A percentile compares a stretch with the other conserved stretches of the same genome.
phyloP scores from a whole-genome alignment of 2,888 invertebrate genomes.

The Idaea straminata region DNA sequence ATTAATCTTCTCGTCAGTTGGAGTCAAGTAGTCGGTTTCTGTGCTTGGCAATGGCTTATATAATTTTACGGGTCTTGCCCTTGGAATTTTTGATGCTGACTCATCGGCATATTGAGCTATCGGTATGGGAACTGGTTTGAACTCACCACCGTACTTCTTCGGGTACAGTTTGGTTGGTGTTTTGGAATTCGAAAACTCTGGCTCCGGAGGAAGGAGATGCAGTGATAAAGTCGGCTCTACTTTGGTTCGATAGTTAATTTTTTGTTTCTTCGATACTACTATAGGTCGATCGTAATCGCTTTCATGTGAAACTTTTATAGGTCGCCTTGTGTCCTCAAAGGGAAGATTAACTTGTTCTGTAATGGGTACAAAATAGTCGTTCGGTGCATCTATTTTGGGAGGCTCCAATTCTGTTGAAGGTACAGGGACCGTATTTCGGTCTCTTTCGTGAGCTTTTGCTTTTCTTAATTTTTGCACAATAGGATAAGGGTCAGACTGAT shows the following conservation, averaged over 20 bases:
- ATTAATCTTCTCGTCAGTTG: constrained; percentile 57
- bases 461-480: constrained; percentile 1
- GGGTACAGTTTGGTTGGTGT: constrained; percentile 79
- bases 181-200: constrained; percentile 49
- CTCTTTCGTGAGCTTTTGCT: constrained; percentile 21
- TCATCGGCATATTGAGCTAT: constrained; percentile 55
- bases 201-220: constrained; percentile 55
- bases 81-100: constrained; percentile 55
- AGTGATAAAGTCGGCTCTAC: constrained; percentile 52
- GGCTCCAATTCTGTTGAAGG: constrained; percentile 61
- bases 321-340: not conserved
- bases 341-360: constrained; percentile 32
- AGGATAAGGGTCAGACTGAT: constrained; percentile 23
- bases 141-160: constrained; percentile 78
- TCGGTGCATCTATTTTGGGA: constrained; percentile 56
- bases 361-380: constrained; percentile 53
- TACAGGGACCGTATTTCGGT: constrained; percentile 35
- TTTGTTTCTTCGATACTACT: constrained; percentile 34
- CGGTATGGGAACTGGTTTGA: constrained; percentile 70
- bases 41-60: constrained; percentile 53
- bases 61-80: constrained; percentile 64
- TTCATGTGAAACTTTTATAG: constrained; percentile 39
- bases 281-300: constrained; percentile 22
- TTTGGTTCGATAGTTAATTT: constrained; percentile 32
- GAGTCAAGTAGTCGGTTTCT: constrained; percentile 47